Conservation (phyloP, 2,113 vertebrate species). For the Pachypanchax playfairii region DNA sequence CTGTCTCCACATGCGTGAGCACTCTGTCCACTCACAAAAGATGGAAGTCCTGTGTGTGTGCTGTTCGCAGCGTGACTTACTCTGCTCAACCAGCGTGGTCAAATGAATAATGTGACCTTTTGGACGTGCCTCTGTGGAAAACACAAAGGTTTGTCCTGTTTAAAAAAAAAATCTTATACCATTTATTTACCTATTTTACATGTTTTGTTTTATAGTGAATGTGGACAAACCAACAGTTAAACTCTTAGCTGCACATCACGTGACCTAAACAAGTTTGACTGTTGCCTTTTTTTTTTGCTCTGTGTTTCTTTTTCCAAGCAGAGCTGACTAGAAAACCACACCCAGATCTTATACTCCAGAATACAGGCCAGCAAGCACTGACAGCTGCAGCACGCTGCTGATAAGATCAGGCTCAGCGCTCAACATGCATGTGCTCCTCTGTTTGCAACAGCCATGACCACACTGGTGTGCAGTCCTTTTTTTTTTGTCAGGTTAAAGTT, state of each 20-base stretch:
- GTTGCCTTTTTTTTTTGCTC: constrained; percentile 21
- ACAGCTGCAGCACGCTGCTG: constrained; percentile 54
- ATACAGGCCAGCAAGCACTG: constrained; percentile 28
- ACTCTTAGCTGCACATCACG: constrained; percentile 22
- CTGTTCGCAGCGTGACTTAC: constrained; percentile 51
- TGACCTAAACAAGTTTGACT: constrained; percentile 55
- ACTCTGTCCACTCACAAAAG: constrained; percentile 38
- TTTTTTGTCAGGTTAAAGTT: background rate
- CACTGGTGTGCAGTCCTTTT: background rate
- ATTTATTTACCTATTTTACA: no score
- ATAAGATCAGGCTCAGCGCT: constrained; percentile 58
- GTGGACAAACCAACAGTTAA: constrained; percentile 13
- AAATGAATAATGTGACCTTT: constrained; percentile 63
- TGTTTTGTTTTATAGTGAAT: no score
- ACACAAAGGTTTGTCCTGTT: constrained; percentile 2
- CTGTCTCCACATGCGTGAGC: constrained; percentile 20
- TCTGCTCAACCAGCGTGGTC: constrained; percentile 38
- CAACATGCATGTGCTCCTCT: constrained; percentile 18
- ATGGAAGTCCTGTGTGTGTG: constrained; percentile 30
- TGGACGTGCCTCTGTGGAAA: constrained; percentile 36
- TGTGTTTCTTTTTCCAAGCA: constrained; percentile 36
- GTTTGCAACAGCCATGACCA: constrained; percentile 7
- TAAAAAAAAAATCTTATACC: constrained; percentile 1
- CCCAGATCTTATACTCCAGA: constrained; percentile 58
- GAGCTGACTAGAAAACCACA: constrained; percentile 60